Evolutionary conservation across 2,797 vertebrate species (phyloP).

Genomic region (Lophius americanus): DNA sequence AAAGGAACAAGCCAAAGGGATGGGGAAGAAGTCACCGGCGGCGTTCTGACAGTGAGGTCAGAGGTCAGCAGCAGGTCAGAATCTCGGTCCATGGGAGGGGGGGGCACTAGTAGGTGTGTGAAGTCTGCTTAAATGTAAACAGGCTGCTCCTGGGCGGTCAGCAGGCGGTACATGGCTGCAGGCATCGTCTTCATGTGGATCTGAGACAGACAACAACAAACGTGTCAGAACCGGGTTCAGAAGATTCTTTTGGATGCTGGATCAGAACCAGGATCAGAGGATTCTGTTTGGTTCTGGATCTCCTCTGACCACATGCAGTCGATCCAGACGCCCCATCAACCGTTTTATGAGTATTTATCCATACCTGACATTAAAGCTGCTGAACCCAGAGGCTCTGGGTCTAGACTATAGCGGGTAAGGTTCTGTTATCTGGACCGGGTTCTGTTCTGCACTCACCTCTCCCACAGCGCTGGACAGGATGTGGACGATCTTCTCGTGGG

Average conservation of each 20-base stretch:
- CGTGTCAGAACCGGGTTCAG: neutral
- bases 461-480: conserved; percentile 95
- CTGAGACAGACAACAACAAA: conserved; percentile 69
- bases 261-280: too few relatives aligned
- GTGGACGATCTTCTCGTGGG: conserved; percentile 97
- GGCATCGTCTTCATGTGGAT: conserved; percentile 99
- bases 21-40: neutral
- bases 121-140: conserved; percentile 80
- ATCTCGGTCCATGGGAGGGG: conserved; percentile 2
- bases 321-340: too few relatives aligned
- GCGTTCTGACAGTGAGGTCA: conserved; percentile 9
- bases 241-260: too few relatives aligned
- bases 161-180: conserved; percentile 96
- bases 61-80: conserved; percentile 24
- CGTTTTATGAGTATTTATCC: too few relatives aligned
- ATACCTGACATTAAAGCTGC: too few relatives aligned
- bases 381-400: too few relatives aligned
- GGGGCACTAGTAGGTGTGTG: neutral
- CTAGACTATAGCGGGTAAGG: too few relatives aligned
- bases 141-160: conserved; percentile 93
- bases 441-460: conserved; percentile 82
- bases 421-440: too few relatives aligned
- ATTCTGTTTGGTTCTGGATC: too few relatives aligned
- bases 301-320: too few relatives aligned
- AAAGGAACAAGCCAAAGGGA: too few relatives aligned